phyloP scores from a whole-genome alignment of 1,140 invertebrate genomes.

The Drosophila ambigua region DNA sequence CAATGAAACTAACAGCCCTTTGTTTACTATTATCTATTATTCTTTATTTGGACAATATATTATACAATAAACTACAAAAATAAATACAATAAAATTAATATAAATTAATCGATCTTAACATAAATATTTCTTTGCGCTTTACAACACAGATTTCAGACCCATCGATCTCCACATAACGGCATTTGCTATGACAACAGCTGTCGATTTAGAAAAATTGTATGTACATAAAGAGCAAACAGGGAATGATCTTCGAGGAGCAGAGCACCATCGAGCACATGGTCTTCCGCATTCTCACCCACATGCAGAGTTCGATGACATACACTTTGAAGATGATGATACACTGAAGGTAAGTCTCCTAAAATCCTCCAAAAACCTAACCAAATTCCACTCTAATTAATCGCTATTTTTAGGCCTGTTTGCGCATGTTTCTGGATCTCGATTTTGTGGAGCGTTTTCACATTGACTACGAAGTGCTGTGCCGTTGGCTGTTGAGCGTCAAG shows the following conservation, averaged over 20 bases:
- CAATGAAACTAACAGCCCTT: too few relatives aligned
- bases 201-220: too few relatives aligned
- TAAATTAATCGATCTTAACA: too few relatives aligned
- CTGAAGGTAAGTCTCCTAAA: slow-evolving; percentile 85
- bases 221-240: too few relatives aligned
- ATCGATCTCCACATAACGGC: too few relatives aligned
- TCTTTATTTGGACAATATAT: too few relatives aligned
- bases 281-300: slow-evolving; percentile 96
- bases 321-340: slow-evolving; percentile 93
- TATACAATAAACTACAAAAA: too few relatives aligned
- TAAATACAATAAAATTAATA: too few relatives aligned
- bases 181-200: too few relatives aligned
- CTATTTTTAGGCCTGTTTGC: slow-evolving; percentile 89
- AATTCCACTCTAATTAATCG: neutral
- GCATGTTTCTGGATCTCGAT: slow-evolving; percentile 96
- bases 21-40: too few relatives aligned
- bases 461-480: slow-evolving; percentile 93
- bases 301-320: slow-evolving; percentile 96
- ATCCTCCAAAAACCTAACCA: neutral
- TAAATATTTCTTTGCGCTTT: too few relatives aligned
- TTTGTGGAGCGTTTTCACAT: slow-evolving; percentile 95
- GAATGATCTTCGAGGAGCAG: slow-evolving; percentile 99
- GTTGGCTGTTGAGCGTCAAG: slow-evolving; percentile 97
- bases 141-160: too few relatives aligned
- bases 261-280: slow-evolving; percentile 98